Conservation (phyloP, 1,140 invertebrate genomes). For the Drosophila sechellia region DNA sequence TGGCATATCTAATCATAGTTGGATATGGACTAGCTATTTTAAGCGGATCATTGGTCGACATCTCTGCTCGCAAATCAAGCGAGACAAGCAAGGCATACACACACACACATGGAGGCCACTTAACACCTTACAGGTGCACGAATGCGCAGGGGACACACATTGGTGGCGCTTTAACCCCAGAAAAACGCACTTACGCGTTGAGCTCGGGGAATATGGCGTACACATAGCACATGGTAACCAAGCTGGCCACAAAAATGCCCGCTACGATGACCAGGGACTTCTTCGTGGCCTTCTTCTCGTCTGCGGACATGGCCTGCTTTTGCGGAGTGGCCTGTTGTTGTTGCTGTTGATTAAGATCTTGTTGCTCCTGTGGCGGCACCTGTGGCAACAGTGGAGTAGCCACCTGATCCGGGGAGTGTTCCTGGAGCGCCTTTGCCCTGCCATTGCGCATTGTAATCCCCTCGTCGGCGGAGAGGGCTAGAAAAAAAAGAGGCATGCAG, state of each 20-base stretch:
- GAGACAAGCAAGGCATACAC: conserved; percentile 15
- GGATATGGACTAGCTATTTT: conserved; percentile 11
- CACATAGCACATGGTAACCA: conserved; percentile 85
- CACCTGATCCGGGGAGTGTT: conserved; percentile 11
- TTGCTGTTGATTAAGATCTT: background rate
- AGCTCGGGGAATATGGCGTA: conserved; percentile 93
- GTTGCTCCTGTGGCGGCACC: conserved; percentile 21
- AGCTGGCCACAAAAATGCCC: conserved; percentile 71
- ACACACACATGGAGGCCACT: conserved; percentile 1
- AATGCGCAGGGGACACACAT: conserved; percentile 51
- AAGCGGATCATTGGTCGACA: conserved; percentile 12
- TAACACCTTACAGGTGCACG: conserved; percentile 43
- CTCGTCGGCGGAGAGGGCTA: conserved; percentile 20
- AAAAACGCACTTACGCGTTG: conserved; percentile 89
- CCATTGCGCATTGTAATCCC: conserved; percentile 33
- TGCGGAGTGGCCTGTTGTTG: conserved; percentile 41
- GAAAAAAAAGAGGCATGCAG: background rate
- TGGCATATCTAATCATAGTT: background rate
- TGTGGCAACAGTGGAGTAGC: conserved; percentile 14
- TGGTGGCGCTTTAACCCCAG: background rate
- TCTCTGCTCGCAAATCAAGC: conserved; percentile 42
- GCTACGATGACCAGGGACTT: conserved; percentile 82
- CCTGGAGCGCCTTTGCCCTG: conserved; percentile 44
- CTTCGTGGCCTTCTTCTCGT: conserved; percentile 79
- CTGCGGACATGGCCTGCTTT: conserved; percentile 75